A percentile compares a stretch with the other conserved stretches of the same genome.
Evolutionary conservation across 1,140 invertebrate genomes (phyloP).

Genomic region (Pogonus chalceus): DNA sequence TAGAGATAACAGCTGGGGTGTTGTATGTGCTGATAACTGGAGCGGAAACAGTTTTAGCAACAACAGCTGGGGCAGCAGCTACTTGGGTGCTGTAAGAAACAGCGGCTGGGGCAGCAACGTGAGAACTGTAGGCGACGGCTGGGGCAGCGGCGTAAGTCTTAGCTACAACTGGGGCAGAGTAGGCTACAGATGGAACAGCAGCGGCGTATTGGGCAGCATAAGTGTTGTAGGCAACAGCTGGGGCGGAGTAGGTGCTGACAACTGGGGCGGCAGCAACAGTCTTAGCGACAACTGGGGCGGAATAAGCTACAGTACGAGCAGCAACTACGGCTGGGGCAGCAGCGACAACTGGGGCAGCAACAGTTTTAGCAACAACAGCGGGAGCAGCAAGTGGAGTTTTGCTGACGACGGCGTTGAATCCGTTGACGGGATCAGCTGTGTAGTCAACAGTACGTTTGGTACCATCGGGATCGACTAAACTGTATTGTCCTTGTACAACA

Average conservation of each 20-base stretch:
- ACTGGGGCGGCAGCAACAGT: slow-evolving; percentile 28
- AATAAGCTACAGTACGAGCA: slow-evolving; percentile 25
- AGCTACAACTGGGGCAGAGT: slow-evolving; percentile 18
- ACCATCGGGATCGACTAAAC: slow-evolving; percentile 52
- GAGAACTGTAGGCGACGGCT: slow-evolving; percentile 16
- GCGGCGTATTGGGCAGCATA: slow-evolving; percentile 13
- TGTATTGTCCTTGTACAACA: slow-evolving; percentile 54
- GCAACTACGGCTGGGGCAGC: slow-evolving; percentile 21
- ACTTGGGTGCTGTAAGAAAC: background rate
- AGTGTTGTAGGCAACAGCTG: slow-evolving; percentile 23
- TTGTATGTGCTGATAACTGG: slow-evolving; percentile 22
- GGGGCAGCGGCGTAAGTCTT: slow-evolving; percentile 19
- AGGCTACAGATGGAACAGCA: slow-evolving; percentile 26
- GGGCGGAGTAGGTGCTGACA: too few species aligned
- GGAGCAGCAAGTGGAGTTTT: slow-evolving; percentile 24
- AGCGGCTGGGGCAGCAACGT: slow-evolving; percentile 22
- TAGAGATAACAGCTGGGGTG: slow-evolving; percentile 28
- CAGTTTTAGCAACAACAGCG: slow-evolving; percentile 33
- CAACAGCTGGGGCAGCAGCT: background rate
- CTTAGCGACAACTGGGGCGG: slow-evolving; percentile 21
- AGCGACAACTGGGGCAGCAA: slow-evolving; percentile 31
- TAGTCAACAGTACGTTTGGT: slow-evolving; percentile 52
- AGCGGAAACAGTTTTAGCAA: slow-evolving; percentile 9
- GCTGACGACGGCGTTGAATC: slow-evolving; percentile 41
- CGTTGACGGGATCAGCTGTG: slow-evolving; percentile 45